These are phyloP conservation scores for Tridacna crocea DNA, from an alignment of 2,888 invertebrate species.

Conservation along the genomic window DNA sequence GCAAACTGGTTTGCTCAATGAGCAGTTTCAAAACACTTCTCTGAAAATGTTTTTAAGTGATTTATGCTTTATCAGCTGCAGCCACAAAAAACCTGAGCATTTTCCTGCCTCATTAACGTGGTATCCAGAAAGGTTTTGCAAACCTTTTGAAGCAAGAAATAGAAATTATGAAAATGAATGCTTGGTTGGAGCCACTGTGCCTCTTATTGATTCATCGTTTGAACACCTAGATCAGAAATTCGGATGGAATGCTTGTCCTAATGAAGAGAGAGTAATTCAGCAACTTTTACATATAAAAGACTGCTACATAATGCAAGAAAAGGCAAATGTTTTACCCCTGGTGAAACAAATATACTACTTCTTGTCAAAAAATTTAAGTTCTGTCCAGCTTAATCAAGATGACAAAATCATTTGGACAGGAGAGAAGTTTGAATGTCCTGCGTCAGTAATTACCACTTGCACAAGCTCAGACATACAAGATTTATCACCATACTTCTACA, in stretches of 20 bases:
- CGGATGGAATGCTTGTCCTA: constrained; percentile 38
- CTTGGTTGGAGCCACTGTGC: constrained; percentile 43
- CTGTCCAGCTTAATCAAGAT: neutral
- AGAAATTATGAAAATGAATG: neutral
- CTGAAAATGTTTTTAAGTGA: neutral
- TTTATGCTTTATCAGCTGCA: constrained; percentile 15
- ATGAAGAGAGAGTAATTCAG: constrained; percentile 29
- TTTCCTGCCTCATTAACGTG: neutral
- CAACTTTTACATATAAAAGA: constrained; percentile 39
- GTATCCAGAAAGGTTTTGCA: neutral
- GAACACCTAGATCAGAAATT: constrained; percentile 27
- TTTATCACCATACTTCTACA: constrained; percentile 41
- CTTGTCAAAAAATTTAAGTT: neutral
- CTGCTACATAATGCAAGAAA: constrained; percentile 32
- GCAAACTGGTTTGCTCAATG: neutral
- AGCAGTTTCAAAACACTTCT: neutral
- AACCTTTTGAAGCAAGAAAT: neutral
- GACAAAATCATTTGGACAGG: constrained; percentile 48
- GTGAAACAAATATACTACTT: constrained; percentile 41
- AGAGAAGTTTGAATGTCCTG: constrained; percentile 36
- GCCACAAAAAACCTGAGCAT: neutral
- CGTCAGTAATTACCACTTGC: constrained; percentile 13
- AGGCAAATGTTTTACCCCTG: constrained; percentile 29
- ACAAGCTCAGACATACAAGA: constrained; percentile 29
- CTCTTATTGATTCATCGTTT: constrained; percentile 31